Evolutionary conservation across 2,888 invertebrate species (phyloP).

Genomic region (Ditula angustiorana): DNA sequence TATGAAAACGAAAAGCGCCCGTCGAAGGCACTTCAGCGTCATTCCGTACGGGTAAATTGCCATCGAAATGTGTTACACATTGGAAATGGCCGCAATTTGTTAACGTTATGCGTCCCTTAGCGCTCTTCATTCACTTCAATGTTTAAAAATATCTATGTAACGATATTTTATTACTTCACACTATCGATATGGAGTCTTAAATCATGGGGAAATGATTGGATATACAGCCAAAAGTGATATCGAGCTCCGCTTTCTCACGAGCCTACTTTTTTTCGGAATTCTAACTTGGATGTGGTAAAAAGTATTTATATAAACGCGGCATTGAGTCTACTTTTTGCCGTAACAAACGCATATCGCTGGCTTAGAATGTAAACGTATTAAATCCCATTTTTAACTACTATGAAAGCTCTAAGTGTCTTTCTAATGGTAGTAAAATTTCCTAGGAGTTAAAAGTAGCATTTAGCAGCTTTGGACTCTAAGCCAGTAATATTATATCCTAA

Average conservation of each 20-base stretch:
- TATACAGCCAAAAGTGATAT: background rate
- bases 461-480: too few species aligned
- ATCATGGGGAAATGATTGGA: background rate
- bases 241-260: background rate
- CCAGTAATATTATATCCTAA: too few species aligned
- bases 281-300: background rate
- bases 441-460: too few species aligned
- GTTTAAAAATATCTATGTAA: slow-evolving; percentile 57
- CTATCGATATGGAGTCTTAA: slow-evolving; percentile 10
- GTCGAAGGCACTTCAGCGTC: slow-evolving; percentile 48
- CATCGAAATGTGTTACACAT: slow-evolving; percentile 67
- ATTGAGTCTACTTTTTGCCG: too few species aligned
- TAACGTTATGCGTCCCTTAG: slow-evolving; percentile 66
- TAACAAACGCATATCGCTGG: too few species aligned
- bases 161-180: slow-evolving; percentile 49
- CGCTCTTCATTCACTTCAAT: slow-evolving; percentile 55
- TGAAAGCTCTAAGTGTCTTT: too few species aligned
- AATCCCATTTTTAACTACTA: too few species aligned
- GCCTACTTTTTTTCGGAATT: background rate
- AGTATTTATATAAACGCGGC: too few species aligned
- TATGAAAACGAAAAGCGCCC: slow-evolving; percentile 33
- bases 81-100: slow-evolving; percentile 71
- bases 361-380: too few species aligned
- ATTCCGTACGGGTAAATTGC: slow-evolving; percentile 61
- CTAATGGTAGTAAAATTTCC: too few species aligned